phyloP scores from a whole-genome alignment of 2,113 vertebrate genomes.

The Chloroceryle aenea region DNA sequence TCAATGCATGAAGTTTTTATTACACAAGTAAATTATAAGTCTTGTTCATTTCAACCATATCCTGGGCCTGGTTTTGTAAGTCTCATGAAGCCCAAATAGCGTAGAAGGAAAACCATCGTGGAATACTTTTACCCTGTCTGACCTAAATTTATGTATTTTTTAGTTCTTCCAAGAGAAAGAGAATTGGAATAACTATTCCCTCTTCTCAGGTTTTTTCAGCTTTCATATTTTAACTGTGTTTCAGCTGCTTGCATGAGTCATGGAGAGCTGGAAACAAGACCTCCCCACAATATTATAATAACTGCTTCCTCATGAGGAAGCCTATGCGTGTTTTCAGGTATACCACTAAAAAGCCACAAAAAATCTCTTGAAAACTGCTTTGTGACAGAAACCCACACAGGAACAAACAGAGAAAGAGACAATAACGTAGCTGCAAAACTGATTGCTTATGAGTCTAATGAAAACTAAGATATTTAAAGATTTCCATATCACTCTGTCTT shows the following conservation, averaged over 20 bases:
- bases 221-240: constrained; percentile 23
- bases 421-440: not conserved
- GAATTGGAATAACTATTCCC: constrained; percentile 38
- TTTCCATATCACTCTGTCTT: not conserved
- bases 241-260: constrained; percentile 58
- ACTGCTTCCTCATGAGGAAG: not conserved
- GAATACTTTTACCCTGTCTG: constrained; percentile 53
- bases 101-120: constrained; percentile 14
- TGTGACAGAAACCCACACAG: not conserved
- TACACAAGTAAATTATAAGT: constrained; percentile 18
- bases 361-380: not conserved
- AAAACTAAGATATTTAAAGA: not conserved
- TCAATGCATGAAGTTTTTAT: not conserved
- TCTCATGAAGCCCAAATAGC: not conserved
- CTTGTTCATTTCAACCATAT: not conserved
- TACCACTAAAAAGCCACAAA: not conserved
- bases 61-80: not conserved
- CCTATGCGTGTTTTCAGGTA: not conserved
- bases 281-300: not conserved
- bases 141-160: constrained; percentile 49
- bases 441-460: not conserved
- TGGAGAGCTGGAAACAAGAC: constrained; percentile 29
- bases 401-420: not conserved
- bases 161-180: constrained; percentile 50
- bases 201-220: constrained; percentile 46